A percentile compares a stretch with the other conserved stretches of the same genome.
phyloP scores from a whole-genome alignment of 2,113 vertebrate species.

The Gadus macrocephalus region DNA sequence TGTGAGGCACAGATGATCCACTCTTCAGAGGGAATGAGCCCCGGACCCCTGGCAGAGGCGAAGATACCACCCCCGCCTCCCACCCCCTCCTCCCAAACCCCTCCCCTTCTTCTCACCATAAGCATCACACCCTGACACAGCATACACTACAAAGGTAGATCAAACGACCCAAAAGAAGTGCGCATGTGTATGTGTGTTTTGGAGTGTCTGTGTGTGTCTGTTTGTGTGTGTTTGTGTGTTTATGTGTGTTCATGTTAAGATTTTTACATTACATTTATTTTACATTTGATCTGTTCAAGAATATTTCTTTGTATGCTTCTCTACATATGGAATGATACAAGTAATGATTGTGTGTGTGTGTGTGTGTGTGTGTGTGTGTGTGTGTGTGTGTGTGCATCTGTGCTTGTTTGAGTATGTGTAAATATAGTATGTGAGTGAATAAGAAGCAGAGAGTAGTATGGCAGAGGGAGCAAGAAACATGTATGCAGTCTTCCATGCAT shows the following conservation, averaged over 20 bases:
- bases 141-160: constrained; percentile 28
- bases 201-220: constrained; percentile 1
- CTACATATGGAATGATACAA: no score
- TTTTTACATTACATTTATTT: no score
- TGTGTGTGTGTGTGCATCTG: constrained; percentile 6
- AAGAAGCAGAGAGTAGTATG: constrained; percentile 28
- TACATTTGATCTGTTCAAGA: no score
- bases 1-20: constrained; percentile 53
- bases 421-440: constrained; percentile 27
- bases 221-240: constrained; percentile 14
- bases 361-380: constrained; percentile 18
- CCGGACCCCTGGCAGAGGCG: constrained; percentile 48
- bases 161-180: constrained; percentile 35
- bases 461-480: constrained; percentile 34
- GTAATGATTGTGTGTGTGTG: constrained; percentile 2
- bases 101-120: background rate
- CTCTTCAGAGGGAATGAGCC: constrained; percentile 50
- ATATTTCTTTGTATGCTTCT: no score
- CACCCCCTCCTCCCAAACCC: background rate
- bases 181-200: constrained; percentile 15
- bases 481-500: constrained; percentile 10
- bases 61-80: constrained; percentile 9
- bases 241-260: constrained; percentile 13
- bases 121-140: constrained; percentile 33
- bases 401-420: background rate